Conservation (phyloP, 2,888 invertebrate species). For the Apomyelois bistriatella region DNA sequence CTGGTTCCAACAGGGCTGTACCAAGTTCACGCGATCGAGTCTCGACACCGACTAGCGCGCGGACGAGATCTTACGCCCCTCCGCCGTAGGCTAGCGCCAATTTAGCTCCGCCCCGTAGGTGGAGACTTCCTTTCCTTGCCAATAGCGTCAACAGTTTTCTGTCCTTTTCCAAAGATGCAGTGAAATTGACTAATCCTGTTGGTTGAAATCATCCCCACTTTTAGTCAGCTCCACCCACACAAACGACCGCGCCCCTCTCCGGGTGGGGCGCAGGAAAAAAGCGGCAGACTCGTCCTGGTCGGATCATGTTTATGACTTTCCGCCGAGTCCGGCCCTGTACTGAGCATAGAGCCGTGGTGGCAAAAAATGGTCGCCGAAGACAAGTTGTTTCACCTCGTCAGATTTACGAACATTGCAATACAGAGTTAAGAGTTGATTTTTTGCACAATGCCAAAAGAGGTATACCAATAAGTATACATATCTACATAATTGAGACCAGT, state of each 20-base stretch:
- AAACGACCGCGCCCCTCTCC: conserved; percentile 46
- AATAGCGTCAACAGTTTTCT: conserved; percentile 53
- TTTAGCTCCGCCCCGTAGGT: conserved; percentile 55
- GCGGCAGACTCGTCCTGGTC: conserved; percentile 68
- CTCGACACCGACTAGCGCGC: conserved; percentile 76
- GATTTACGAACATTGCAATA: conserved; percentile 63
- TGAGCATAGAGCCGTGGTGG: conserved; percentile 76
- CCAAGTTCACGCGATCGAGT: conserved; percentile 64
- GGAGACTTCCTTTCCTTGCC: conserved; percentile 43
- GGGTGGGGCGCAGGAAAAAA: conserved; percentile 67
- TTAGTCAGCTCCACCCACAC: conserved; percentile 36
- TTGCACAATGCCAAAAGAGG: conserved; percentile 19
- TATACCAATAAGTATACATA: neutral
- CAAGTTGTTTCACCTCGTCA: conserved; percentile 76
- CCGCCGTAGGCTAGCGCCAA: conserved; percentile 73
- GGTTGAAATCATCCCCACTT: conserved; percentile 54
- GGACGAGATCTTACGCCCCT: conserved; percentile 68
- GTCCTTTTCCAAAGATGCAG: conserved; percentile 56
- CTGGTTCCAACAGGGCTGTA: conserved; percentile 53
- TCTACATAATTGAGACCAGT: neutral
- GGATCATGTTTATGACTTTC: conserved; percentile 78
- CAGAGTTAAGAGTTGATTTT: conserved; percentile 48
- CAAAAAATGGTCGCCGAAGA: conserved; percentile 74
- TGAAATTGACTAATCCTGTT: conserved; percentile 41
- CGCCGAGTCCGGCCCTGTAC: conserved; percentile 69